phyloP scores from a whole-genome alignment of 37 sponge, comb jelly and placozoan genomes.

The Axinella damicornis region DNA sequence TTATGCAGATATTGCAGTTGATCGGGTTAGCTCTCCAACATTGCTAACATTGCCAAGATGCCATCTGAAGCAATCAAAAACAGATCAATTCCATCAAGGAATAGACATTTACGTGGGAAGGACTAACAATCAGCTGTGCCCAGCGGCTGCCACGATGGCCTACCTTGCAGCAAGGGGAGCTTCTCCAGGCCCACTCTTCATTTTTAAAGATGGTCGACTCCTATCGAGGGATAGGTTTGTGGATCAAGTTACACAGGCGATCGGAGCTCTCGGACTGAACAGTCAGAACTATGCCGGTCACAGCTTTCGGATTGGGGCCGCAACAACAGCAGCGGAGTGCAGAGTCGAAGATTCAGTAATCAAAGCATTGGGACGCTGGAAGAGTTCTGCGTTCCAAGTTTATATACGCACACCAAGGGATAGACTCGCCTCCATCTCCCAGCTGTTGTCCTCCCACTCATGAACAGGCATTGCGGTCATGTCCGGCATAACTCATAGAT shows the following conservation, averaged over 20 bases:
- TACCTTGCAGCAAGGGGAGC: not conserved
- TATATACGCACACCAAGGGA: slow-evolving; percentile 19
- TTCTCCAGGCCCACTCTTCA: slow-evolving; percentile 14
- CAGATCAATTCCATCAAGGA: slow-evolving; percentile 32
- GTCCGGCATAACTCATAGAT: too few species aligned
- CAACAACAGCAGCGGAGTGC: slow-evolving; percentile 18
- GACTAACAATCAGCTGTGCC: slow-evolving; percentile 12
- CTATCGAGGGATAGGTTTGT: slow-evolving; percentile 18
- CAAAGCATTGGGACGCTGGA: slow-evolving; percentile 35
- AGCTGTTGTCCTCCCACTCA: too few species aligned
- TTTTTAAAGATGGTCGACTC: not conserved
- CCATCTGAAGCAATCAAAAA: slow-evolving; percentile 2
- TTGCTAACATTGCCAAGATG: slow-evolving; percentile 11
- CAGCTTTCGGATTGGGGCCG: slow-evolving; percentile 42
- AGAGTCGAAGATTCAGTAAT: slow-evolving; percentile 7
- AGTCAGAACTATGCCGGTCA: too few species aligned
- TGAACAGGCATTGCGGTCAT: too few species aligned
- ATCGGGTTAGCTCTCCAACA: not conserved
- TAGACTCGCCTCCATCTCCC: too few species aligned
- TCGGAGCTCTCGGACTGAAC: slow-evolving; percentile 23
- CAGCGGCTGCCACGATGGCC: slow-evolving; percentile 4
- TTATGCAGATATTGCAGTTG: not conserved
- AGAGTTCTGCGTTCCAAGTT: slow-evolving; percentile 11
- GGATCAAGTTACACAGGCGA: not conserved
- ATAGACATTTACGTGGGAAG: slow-evolving; percentile 23